A percentile compares a stretch with the other conserved stretches of the same genome.
phyloP scores from a whole-genome alignment of 2,888 invertebrate genomes.

The Drosophila affinis region DNA sequence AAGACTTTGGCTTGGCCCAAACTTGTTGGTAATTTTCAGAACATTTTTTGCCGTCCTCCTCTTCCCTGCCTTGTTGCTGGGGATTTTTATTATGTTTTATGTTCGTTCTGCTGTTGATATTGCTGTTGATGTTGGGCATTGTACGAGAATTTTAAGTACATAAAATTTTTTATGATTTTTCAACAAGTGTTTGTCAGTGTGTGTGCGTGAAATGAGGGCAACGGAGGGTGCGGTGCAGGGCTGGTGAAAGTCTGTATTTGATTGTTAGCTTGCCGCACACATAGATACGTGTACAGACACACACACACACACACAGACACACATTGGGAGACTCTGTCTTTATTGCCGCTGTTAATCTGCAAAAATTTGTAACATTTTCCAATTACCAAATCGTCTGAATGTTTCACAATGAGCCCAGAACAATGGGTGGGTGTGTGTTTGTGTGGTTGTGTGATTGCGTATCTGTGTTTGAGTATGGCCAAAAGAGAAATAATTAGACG shows the following conservation, averaged over 20 bases:
- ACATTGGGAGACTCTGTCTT: constrained; percentile 10
- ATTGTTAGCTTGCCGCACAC: constrained; percentile 46
- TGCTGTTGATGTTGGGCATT: constrained; percentile 46
- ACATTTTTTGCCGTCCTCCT: constrained; percentile 11
- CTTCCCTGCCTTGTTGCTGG: constrained; percentile 2
- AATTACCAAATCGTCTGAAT: constrained; percentile 40
- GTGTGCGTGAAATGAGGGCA: neutral
- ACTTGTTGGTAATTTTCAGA: constrained; percentile 30
- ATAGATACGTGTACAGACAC: neutral
- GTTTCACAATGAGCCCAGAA: constrained; percentile 21
- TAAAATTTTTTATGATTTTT: constrained; percentile 66
- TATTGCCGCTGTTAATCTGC: constrained; percentile 40
- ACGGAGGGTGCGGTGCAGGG: neutral
- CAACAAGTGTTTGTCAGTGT: constrained; percentile 47
- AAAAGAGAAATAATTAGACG: neutral
- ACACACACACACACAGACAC: constrained; percentile 9
- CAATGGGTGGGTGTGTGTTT: constrained; percentile 8
- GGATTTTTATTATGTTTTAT: constrained; percentile 17
- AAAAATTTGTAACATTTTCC: constrained; percentile 45
- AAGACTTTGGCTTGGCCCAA: constrained; percentile 2
- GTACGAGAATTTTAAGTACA: constrained; percentile 71
- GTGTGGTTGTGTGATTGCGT: constrained; percentile 2
- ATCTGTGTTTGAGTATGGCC: neutral
- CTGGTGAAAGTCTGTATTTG: constrained; percentile 53
- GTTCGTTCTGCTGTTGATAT: constrained; percentile 10